These are phyloP conservation scores for Xenopus laevis DNA, from an alignment of 2,113 vertebrate genomes.

Conservation along the genomic window DNA sequence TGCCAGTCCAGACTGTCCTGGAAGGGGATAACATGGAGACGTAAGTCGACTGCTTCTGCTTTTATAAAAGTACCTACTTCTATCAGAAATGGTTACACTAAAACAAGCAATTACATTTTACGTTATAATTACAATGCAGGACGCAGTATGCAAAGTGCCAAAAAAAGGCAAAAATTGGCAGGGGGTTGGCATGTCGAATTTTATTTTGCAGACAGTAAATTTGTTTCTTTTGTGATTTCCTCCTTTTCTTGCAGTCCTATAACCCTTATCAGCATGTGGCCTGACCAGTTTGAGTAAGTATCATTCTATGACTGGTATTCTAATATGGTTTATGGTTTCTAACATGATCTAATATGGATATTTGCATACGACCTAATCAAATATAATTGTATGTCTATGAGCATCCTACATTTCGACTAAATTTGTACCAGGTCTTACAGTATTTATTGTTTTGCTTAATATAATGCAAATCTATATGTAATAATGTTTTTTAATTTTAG, in stretches of 20 bases:
- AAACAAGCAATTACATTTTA: too few species aligned
- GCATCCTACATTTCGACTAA: background rate
- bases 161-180: too few species aligned
- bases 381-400: background rate
- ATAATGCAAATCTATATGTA: background rate
- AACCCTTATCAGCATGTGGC: conserved; percentile 99
- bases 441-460: background rate
- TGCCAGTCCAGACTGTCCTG: conserved; percentile 94
- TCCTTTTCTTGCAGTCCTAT: conserved; percentile 81
- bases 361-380: too few species aligned
- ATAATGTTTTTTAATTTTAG: conserved; percentile 59
- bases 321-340: background rate
- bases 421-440: background rate
- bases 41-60: conserved; percentile 70
- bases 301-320: conserved; percentile 7
- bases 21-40: conserved; percentile 96
- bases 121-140: too few species aligned
- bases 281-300: conserved; percentile 96
- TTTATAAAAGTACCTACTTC: too few species aligned
- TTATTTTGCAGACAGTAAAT: too few species aligned
- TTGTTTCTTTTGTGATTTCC: too few species aligned
- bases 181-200: too few species aligned
- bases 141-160: too few species aligned
- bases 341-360: too few species aligned
- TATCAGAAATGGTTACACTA: too few species aligned